Evolutionary conservation across 2,113 vertebrate genomes (phyloP), one percentile per base, ranked within the genome.

Genomic region (Oreotrochilus melanogaster): DNA sequence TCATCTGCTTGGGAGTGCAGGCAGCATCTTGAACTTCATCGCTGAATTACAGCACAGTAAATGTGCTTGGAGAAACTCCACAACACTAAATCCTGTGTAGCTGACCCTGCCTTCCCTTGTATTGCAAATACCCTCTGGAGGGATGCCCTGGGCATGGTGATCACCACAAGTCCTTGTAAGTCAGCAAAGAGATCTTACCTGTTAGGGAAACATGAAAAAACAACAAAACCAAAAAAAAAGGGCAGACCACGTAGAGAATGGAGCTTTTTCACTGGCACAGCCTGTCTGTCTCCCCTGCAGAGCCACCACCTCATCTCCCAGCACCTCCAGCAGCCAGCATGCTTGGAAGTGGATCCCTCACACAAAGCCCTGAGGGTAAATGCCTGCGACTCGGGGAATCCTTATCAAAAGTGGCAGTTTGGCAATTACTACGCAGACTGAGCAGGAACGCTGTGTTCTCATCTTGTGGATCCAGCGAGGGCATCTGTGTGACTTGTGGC

Each of bases 331-430:
- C 95, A 85, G 47, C 97, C 93, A 1, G 60, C 95, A 19, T 99
- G 99, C 96, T 90, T 99, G 96, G 99, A 97, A 97, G 98, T 97
- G 93, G 80, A 97, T 76, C 16, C 70, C 69, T 56, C 89, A 35
- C 83, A 83, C 91, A 69, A 24, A 88, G 95, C 58, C 5, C 81
- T 99, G 64, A 72, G 35, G 58, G 74, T 98, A 30, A 95, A 64
- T 37, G 30, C 81, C 35, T 99, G 99, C 92, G 96, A 98, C 37
- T n/a, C 98, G 21, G 18, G 37, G 30, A 99, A 89, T 35, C 37
- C 87, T 11, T 89, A 97, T 60, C 99, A 99, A 48, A 99, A 99
- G 97, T 99, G 99, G 99, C 98, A 98, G 84, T 99, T 99, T 85
- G 98, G 98, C 81, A 97, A 97, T 25, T 99, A 99, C 97, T 96